These are phyloP conservation scores for Phoeniculus purpureus DNA, from an alignment of 2,797 vertebrate genomes.

Conservation along the genomic window DNA sequence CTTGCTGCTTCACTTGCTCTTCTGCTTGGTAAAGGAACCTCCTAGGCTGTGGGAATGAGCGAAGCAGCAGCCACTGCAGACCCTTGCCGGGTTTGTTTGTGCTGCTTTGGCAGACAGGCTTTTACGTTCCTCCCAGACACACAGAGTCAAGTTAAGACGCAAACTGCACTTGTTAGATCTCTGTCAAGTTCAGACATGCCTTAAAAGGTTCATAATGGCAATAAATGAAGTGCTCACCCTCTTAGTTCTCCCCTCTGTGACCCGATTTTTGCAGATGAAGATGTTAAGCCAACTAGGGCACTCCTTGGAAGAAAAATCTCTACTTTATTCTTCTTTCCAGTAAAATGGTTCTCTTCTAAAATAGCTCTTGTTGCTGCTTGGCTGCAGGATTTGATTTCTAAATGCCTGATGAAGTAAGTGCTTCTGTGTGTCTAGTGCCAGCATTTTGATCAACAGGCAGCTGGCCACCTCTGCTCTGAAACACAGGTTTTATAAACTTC, in stretches of 20 bases:
- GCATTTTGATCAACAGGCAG: not conserved
- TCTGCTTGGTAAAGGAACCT: not conserved
- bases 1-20: not conserved
- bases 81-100: not conserved
- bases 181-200: not conserved
- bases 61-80: not conserved
- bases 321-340: not conserved
- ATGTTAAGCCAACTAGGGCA: not conserved
- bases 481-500: not conserved
- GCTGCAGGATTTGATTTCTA: not conserved
- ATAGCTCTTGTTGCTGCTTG: not conserved
- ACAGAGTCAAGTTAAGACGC: not conserved
- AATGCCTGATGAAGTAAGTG: not conserved
- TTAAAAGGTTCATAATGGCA: not conserved
- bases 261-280: not conserved
- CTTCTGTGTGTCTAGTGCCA: not conserved
- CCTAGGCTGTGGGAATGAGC: not conserved
- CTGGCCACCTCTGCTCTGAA: not conserved
- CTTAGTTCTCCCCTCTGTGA: not conserved
- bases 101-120: not conserved
- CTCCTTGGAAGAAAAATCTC: not conserved
- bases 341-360: conserved; percentile 3
- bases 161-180: not conserved
- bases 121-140: not conserved
- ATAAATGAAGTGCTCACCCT: not conserved